Percentiles rank a stretch among this genome's conserved stretches.
Evolutionary conservation across 1,140 invertebrate genomes (phyloP).

Genomic region (Microplitis demolitor): DNA sequence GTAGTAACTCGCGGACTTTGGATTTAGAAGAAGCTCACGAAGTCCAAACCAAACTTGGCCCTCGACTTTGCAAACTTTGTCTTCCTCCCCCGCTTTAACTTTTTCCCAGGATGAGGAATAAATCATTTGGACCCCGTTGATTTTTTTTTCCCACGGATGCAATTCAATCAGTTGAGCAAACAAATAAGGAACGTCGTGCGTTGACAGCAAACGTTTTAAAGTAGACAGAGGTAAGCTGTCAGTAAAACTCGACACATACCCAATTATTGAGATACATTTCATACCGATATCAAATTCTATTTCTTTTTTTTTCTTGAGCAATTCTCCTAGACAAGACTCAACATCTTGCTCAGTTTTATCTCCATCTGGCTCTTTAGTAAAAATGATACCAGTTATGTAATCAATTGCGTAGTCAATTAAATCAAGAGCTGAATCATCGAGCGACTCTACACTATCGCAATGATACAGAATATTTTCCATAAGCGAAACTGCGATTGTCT

Average conservation of each 20-base stretch:
- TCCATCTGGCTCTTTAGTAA: constrained; percentile 53
- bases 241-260: constrained; percentile 64
- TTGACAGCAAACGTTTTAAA: constrained; percentile 67
- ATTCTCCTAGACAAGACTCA: constrained; percentile 61
- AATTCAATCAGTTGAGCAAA: constrained; percentile 70
- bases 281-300: constrained; percentile 75
- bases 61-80: constrained; percentile 69
- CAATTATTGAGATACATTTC: constrained; percentile 72
- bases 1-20: constrained; percentile 68
- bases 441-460: constrained; percentile 69
- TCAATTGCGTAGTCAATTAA: constrained; percentile 75
- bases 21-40: constrained; percentile 69
- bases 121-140: constrained; percentile 41
- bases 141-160: constrained; percentile 72
- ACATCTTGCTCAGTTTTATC: background rate
- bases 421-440: constrained; percentile 73
- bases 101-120: constrained; percentile 69
- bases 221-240: constrained; percentile 68
- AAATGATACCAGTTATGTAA: constrained; percentile 61
- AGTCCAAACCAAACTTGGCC: constrained; percentile 77
- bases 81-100: constrained; percentile 57
- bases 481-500: constrained; percentile 70
- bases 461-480: constrained; percentile 79
- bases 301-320: constrained; percentile 68
- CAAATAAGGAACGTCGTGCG: constrained; percentile 75